phyloP scores from a whole-genome alignment of 2,888 invertebrate genomes.

The Ochropacha duplaris region DNA sequence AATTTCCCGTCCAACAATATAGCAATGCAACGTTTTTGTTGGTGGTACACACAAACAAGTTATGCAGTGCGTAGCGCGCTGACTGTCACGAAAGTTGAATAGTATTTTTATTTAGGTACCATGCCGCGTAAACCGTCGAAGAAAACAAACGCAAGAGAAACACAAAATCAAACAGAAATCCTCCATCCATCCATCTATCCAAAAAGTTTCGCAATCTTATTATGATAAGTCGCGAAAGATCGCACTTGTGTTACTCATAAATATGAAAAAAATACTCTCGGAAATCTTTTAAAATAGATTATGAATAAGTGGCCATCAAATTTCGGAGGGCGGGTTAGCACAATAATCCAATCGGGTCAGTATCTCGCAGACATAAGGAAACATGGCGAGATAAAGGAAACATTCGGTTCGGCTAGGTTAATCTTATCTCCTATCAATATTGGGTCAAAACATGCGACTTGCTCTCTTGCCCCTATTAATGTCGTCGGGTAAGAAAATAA shows the following conservation, averaged over 20 bases:
- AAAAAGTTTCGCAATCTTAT: constrained; percentile 38
- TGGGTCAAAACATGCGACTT: constrained; percentile 37
- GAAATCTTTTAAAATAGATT: constrained; percentile 46
- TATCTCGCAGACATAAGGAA: constrained; percentile 45
- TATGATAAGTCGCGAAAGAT: constrained; percentile 40
- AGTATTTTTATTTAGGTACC: too few species aligned
- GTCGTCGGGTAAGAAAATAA: constrained; percentile 35
- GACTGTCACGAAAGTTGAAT: too few species aligned
- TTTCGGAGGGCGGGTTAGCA: constrained; percentile 30
- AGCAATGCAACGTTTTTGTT: neutral
- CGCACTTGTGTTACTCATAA: constrained; percentile 37
- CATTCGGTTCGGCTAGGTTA: constrained; percentile 41
- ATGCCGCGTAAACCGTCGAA: neutral
- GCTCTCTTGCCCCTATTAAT: constrained; percentile 24
- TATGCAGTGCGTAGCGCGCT: neutral
- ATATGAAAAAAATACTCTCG: constrained; percentile 46
- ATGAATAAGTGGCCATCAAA: constrained; percentile 48
- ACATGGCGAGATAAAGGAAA: constrained; percentile 46
- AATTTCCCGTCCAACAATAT: neutral
- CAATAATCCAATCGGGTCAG: constrained; percentile 49
- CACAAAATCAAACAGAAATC: constrained; percentile 41
- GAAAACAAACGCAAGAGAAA: constrained; percentile 17
- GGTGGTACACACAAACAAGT: neutral
- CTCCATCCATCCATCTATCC: constrained; percentile 24
- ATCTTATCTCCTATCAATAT: constrained; percentile 45